Percentiles rank a stretch among this genome's conserved stretches.
Evolutionary conservation across 2,888 invertebrate species (phyloP).

Genomic region (Aelia acuminata): DNA sequence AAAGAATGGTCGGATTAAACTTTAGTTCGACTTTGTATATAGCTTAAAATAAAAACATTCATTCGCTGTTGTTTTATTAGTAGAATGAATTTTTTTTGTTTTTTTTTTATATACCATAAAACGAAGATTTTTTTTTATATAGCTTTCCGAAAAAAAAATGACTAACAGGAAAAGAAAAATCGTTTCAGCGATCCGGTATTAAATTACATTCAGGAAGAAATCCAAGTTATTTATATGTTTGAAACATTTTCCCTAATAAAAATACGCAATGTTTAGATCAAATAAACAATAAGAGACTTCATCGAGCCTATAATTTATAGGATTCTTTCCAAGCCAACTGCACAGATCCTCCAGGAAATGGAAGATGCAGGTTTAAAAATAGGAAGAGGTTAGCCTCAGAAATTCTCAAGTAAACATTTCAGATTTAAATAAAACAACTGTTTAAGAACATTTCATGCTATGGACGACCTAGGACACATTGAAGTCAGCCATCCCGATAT

Average conservation of each 20-base stretch:
- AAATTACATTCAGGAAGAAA: background rate
- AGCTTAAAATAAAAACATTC: background rate
- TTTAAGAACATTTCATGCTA: background rate
- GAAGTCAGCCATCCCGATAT: background rate
- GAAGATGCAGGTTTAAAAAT: conserved; percentile 32
- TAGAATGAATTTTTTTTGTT: no score
- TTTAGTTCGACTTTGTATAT: background rate
- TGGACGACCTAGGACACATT: background rate
- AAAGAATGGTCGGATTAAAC: background rate
- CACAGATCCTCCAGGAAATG: conserved; percentile 29
- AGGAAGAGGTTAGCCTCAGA: background rate
- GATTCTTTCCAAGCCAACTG: conserved; percentile 42
- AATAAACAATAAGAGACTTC: background rate
- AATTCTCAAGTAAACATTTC: conserved; percentile 41
- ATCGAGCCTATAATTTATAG: conserved; percentile 32
- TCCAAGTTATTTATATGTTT: background rate
- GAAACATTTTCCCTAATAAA: background rate
- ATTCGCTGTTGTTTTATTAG: no score
- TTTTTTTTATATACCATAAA: no score
- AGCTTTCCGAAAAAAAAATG: background rate
- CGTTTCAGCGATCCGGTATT: background rate
- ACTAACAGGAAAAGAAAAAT: background rate
- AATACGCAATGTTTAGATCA: background rate
- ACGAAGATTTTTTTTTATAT: background rate
- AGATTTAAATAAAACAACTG: conserved; percentile 41